Conservation (phyloP, 2,888 invertebrate species). For the Rhagium mordax region DNA sequence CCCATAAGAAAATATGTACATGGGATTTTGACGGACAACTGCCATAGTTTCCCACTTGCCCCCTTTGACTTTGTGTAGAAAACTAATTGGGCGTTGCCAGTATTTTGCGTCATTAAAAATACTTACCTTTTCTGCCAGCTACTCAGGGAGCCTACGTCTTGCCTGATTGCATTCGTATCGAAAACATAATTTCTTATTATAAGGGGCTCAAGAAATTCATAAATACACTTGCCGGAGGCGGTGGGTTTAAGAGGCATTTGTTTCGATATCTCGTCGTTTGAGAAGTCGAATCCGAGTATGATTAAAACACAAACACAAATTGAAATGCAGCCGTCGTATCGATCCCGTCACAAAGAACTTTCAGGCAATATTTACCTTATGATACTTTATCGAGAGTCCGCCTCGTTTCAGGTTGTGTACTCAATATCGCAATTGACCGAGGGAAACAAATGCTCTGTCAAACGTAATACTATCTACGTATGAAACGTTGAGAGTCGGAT, state of each 20-base stretch:
- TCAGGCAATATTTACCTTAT: slow-evolving; percentile 14
- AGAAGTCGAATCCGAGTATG: neutral
- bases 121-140: too few species aligned
- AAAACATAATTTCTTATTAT: neutral
- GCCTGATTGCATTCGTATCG: neutral
- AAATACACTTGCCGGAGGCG: neutral
- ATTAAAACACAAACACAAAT: neutral
- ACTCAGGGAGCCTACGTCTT: too few species aligned
- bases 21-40: too few species aligned
- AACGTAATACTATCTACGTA: neutral
- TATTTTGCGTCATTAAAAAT: too few species aligned
- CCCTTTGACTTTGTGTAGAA: too few species aligned
- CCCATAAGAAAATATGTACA: too few species aligned
- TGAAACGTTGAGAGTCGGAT: neutral
- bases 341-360: neutral
- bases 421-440: neutral
- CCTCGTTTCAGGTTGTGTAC: neutral
- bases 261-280: neutral
- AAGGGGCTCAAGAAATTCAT: neutral
- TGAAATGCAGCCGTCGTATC: slow-evolving; percentile 7
- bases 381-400: neutral
- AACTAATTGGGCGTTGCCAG: too few species aligned
- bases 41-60: too few species aligned
- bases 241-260: neutral
- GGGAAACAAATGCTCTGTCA: neutral